Evolutionary conservation across 2,888 invertebrate genomes (phyloP), one percentile per base, ranked within the genome.

Genomic region (Euplexia lucipara): DNA sequence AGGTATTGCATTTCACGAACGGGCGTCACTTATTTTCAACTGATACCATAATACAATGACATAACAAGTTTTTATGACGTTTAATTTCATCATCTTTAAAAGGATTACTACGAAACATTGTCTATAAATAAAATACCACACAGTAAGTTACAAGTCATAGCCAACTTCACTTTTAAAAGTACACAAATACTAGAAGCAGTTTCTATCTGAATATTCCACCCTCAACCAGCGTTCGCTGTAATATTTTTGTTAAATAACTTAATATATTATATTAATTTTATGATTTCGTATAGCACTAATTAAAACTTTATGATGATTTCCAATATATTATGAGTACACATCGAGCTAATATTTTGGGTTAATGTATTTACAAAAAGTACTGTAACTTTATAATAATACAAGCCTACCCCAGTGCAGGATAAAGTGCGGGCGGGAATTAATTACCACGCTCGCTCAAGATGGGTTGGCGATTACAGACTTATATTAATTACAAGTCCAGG

Each of bases 211-310:
- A 68, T 53, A 69, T 61, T 53, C 9, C 68, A 69, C 74, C 83
- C 73, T 74, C 72, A 79, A 86, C 84, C 88, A 88, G 75, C 86
- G 82, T 75, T 83, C 67, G 69, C 83, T 86, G 86, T 82, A 84
- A 83, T 76, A 63, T 44, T 68, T 71, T 68, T 75, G 73, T 82
- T 83, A 66, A 80, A 79, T 77, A 79, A 77, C 83, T 84, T 76
- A 77, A 57, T 57, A 76, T 60, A 58, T 75, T n/a, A n/a, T n/a
- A n/a, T n/a, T 52, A 52, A 82, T 74, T 75, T 54, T 63, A 70
- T 65, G 26, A 68, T 66, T 57, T 60, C 51, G 5, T 66, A 70
- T 65, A 75, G 65, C 58, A 78, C 71, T 79, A 79, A 75, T 60
- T 73, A 64, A 69, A 82, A 64, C 42, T 52, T 69, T 81, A 83